Evolutionary conservation across 2,113 vertebrate genomes (phyloP).

Genomic region (Rhadina sibilatrix): DNA sequence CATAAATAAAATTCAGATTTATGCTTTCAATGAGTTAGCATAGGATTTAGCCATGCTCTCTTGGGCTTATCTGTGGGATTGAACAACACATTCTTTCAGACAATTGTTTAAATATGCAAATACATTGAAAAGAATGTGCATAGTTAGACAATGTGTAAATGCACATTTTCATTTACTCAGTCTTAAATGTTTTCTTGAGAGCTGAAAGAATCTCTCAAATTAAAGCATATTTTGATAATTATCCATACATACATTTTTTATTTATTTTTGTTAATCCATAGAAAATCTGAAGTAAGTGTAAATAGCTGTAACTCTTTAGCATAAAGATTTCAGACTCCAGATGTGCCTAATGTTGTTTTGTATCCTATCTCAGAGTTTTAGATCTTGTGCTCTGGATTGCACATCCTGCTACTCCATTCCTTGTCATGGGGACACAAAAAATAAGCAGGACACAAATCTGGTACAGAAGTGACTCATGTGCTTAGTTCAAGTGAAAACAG

Average conservation of each 20-base stretch:
- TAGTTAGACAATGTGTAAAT: slow-evolving; percentile 9
- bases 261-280: background rate
- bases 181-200: slow-evolving; percentile 14
- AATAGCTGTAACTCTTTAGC: background rate
- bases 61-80: background rate
- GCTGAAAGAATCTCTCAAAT: background rate
- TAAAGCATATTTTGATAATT: slow-evolving; percentile 23
- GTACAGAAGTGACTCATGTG: background rate
- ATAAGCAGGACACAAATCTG: background rate
- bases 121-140: background rate
- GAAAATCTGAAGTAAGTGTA: slow-evolving; percentile 1
- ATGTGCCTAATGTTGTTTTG: background rate
- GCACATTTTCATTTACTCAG: slow-evolving; percentile 1
- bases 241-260: background rate
- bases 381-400: background rate
- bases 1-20: slow-evolving; percentile 30
- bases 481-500: background rate
- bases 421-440: background rate
- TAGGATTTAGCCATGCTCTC: background rate
- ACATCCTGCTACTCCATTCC: background rate
- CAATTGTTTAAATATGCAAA: slow-evolving; percentile 54
- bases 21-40: background rate
- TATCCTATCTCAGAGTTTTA: background rate
- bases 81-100: slow-evolving; percentile 11
- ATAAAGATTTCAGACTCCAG: slow-evolving; percentile 31